Percentiles rank a stretch among this genome's conserved stretches.
Evolutionary conservation across 1,140 invertebrate species (phyloP).

Genomic region (Riptortus pedestris): DNA sequence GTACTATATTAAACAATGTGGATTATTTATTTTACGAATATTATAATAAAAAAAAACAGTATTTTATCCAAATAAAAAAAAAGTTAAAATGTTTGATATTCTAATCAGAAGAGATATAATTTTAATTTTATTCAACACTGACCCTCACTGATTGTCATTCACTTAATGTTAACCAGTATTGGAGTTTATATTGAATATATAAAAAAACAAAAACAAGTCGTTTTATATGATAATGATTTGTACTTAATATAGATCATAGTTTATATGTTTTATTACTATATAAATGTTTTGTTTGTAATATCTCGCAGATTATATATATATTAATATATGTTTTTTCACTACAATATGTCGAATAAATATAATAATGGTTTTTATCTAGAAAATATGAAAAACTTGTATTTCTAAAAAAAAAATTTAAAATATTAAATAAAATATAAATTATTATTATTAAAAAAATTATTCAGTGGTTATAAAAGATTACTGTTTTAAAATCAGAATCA

Average conservation of each 20-base stretch:
- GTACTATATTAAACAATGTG: constrained; percentile 31
- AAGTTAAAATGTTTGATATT: constrained; percentile 29
- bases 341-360: constrained; percentile 32
- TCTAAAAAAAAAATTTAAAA: no score
- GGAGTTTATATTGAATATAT: constrained; percentile 27
- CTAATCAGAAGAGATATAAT: constrained; percentile 27
- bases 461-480: no score
- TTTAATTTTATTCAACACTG: constrained; percentile 28
- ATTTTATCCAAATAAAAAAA: constrained; percentile 28
- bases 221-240: constrained; percentile 29
- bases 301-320: constrained; percentile 31
- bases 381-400: constrained; percentile 30
- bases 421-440: no score
- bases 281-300: constrained; percentile 32
- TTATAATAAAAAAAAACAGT: constrained; percentile 27
- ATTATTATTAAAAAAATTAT: no score
- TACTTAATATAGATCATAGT: constrained; percentile 30
- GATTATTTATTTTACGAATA: constrained; percentile 29
- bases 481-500: no score
- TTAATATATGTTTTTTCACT: constrained; percentile 32
- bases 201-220: constrained; percentile 23
- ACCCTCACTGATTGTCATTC: constrained; percentile 26
- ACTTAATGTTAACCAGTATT: constrained; percentile 29
- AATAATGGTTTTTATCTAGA: constrained; percentile 33
- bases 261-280: constrained; percentile 32